A percentile compares a stretch with the other conserved stretches of the same genome.
These are phyloP conservation scores for Phortica variegata DNA, from an alignment of 1,140 invertebrate genomes.

Conservation along the genomic window DNA sequence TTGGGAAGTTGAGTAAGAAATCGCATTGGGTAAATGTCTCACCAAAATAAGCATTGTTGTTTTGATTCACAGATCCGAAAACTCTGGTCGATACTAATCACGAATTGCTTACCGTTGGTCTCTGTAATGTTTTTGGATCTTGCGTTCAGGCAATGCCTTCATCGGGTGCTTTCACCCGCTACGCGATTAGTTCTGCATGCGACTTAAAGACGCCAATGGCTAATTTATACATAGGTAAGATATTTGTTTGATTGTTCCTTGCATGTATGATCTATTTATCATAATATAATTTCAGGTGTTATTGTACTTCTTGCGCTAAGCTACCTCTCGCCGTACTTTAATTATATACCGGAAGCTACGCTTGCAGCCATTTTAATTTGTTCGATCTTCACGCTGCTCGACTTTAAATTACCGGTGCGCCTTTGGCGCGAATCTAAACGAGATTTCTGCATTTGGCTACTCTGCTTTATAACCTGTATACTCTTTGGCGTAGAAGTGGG, in stretches of 20 bases:
- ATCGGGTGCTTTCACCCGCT: conserved; percentile 76
- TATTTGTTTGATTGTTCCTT: neutral
- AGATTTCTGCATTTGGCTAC: conserved; percentile 68
- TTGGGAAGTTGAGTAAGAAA: conserved; percentile 79
- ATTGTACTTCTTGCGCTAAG: conserved; percentile 63
- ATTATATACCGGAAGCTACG: conserved; percentile 77
- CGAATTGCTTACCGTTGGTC: conserved; percentile 71
- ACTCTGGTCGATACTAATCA: conserved; percentile 67
- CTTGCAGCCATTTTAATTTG: conserved; percentile 74
- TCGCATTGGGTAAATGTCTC: neutral
- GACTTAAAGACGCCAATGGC: conserved; percentile 74
- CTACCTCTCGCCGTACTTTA: conserved; percentile 81
- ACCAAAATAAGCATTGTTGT: neutral
- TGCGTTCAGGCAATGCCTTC: conserved; percentile 76
- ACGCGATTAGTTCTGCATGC: conserved; percentile 74
- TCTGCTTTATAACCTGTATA: conserved; percentile 79
- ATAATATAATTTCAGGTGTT: conserved; percentile 53
- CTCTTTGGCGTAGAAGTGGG: conserved; percentile 83
- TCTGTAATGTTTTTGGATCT: conserved; percentile 74
- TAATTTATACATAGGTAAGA: conserved; percentile 66
- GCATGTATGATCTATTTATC: no score
- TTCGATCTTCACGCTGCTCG: conserved; percentile 59
- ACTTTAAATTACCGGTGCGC: conserved; percentile 66
- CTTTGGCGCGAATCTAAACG: conserved; percentile 76
- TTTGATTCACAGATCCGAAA: conserved; percentile 36